These are phyloP conservation scores for Chromobotia macracanthus DNA, from an alignment of 2,797 vertebrate genomes.

Conservation along the genomic window DNA sequence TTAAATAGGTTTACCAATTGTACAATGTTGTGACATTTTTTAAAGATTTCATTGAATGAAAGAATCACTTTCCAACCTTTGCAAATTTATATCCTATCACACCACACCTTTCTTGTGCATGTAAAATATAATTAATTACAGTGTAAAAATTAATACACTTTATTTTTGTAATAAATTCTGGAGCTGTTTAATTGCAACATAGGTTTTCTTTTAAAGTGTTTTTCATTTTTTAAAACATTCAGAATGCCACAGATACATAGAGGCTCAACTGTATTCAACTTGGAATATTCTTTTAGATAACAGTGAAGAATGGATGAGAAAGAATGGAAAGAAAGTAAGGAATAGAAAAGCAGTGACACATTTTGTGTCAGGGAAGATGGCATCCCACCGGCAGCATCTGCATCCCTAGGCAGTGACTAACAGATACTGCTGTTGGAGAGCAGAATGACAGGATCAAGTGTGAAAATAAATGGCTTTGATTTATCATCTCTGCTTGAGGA, in stretches of 20 bases:
- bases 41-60: no score
- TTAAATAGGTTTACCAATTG: no score
- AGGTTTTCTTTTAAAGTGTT: not conserved
- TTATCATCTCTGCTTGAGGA: conserved; percentile 19
- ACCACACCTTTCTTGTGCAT: no score
- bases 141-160: no score
- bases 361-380: not conserved
- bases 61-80: no score
- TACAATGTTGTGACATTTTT: no score
- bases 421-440: conserved; percentile 30
- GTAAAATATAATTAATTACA: no score
- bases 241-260: no score
- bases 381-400: conserved; percentile 26
- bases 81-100: no score
- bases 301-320: not conserved
- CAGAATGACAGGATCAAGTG: conserved; percentile 30
- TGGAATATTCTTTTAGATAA: not conserved
- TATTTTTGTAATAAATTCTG: no score
- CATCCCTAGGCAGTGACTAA: conserved; percentile 33
- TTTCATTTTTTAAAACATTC: no score
- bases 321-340: not conserved
- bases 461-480: conserved; percentile 38
- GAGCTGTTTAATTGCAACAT: not conserved
- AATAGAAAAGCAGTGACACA: conserved; percentile 12
- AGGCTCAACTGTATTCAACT: not conserved